These are phyloP conservation scores for Heterocephalus glaber DNA, from an alignment of 2,113 vertebrate species.

Conservation along the genomic window DNA sequence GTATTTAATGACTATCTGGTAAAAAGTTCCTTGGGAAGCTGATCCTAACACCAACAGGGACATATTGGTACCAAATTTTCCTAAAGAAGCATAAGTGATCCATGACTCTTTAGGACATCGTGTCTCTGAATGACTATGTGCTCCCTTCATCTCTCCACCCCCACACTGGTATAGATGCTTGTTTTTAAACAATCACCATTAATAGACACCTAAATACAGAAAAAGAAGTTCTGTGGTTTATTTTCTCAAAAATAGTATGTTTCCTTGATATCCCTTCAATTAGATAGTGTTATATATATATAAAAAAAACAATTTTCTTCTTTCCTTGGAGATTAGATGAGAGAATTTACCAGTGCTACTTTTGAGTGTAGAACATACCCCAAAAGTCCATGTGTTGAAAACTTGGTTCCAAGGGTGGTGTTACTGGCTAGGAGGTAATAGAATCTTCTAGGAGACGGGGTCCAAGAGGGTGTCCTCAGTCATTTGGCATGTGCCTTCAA, in stretches of 20 bases:
- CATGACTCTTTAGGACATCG: not conserved
- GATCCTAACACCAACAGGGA: not conserved
- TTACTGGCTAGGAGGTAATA: not conserved
- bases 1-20: not conserved
- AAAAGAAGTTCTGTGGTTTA: not conserved
- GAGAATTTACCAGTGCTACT: not conserved
- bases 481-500: not conserved
- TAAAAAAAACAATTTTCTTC: not conserved
- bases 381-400: not conserved
- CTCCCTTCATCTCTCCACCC: no score
- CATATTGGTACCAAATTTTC: not conserved
- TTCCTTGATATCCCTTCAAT: not conserved
- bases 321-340: not conserved
- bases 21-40: not conserved
- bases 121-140: not conserved
- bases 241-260: not conserved
- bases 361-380: not conserved
- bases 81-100: not conserved
- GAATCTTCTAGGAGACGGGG: not conserved
- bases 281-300: not conserved
- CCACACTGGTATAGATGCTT: not conserved
- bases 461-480: not conserved
- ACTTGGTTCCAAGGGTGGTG: not conserved
- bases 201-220: not conserved
- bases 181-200: not conserved